phyloP scores from a whole-genome alignment of 2,797 vertebrate species.

The Synanceia verrucosa region DNA sequence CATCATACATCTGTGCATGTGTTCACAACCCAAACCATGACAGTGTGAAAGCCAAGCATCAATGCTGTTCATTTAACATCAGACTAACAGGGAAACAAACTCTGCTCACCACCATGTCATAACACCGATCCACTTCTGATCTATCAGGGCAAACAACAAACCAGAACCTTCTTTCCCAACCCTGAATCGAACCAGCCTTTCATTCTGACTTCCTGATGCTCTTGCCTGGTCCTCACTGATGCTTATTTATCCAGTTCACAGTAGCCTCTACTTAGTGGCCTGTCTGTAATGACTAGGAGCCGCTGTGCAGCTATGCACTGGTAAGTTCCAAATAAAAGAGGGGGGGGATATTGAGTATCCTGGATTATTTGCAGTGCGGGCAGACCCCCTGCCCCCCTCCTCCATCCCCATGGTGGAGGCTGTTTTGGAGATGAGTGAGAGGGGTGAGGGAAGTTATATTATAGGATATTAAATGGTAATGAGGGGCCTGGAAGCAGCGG shows the following conservation, averaged over 20 bases:
- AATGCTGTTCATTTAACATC: background rate
- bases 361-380: conserved; percentile 81
- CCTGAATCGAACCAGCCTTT: conserved; percentile 58
- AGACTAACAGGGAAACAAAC: conserved; percentile 5
- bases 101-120: conserved; percentile 54
- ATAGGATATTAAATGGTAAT: conserved; percentile 87
- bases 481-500: conserved; percentile 75
- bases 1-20: background rate
- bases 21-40: background rate
- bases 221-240: conserved; percentile 36
- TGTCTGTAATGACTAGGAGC: conserved; percentile 75
- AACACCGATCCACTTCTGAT: conserved; percentile 56
- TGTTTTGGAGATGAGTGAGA: conserved; percentile 66
- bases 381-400: conserved; percentile 51
- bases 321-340: conserved; percentile 74
- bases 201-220: conserved; percentile 61
- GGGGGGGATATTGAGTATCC: conserved; percentile 80
- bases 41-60: background rate
- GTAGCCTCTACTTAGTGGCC: conserved; percentile 80
- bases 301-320: conserved; percentile 76
- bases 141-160: conserved; percentile 47
- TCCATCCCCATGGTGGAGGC: conserved; percentile 63
- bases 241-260: conserved; percentile 76
- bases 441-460: conserved; percentile 73
- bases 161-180: conserved; percentile 55